Evolutionary conservation across 2,888 invertebrate species (phyloP).

Genomic region (Trisateles emortualis): DNA sequence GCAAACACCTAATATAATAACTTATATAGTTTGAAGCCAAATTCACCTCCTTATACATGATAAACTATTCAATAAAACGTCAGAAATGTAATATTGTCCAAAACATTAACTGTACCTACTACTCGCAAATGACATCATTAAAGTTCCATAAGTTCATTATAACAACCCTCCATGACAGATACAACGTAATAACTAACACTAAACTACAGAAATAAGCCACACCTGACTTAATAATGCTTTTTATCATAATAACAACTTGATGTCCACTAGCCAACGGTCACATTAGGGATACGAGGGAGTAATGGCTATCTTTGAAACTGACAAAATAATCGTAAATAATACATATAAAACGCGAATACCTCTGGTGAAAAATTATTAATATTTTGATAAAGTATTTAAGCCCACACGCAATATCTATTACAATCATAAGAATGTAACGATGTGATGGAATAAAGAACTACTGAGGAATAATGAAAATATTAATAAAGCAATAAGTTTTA

Average conservation of each 20-base stretch:
- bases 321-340: conserved; percentile 48
- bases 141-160: conserved; percentile 21
- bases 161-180: conserved; percentile 21
- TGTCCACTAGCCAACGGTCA: conserved; percentile 21
- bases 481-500: background rate
- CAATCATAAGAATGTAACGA: background rate
- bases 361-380: conserved; percentile 22
- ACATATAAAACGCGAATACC: conserved; percentile 22
- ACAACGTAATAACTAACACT: conserved; percentile 29
- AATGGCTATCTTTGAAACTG: conserved; percentile 28
- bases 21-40: too few relatives aligned
- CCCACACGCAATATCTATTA: conserved; percentile 19
- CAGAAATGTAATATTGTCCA: background rate
- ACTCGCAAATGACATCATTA: conserved; percentile 16
- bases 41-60: too few relatives aligned
- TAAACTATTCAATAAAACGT: too few relatives aligned
- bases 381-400: conserved; percentile 23
- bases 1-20: too few relatives aligned
- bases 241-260: conserved; percentile 36
- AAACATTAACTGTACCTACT: background rate
- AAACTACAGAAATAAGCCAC: conserved; percentile 29
- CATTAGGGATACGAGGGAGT: conserved; percentile 29
- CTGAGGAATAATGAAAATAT: background rate
- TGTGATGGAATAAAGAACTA: background rate
- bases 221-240: conserved; percentile 30